A percentile compares a stretch with the other conserved stretches of the same genome.
Conservation (phyloP, 1,140 invertebrate genomes). For the Drosophila obscura region DNA sequence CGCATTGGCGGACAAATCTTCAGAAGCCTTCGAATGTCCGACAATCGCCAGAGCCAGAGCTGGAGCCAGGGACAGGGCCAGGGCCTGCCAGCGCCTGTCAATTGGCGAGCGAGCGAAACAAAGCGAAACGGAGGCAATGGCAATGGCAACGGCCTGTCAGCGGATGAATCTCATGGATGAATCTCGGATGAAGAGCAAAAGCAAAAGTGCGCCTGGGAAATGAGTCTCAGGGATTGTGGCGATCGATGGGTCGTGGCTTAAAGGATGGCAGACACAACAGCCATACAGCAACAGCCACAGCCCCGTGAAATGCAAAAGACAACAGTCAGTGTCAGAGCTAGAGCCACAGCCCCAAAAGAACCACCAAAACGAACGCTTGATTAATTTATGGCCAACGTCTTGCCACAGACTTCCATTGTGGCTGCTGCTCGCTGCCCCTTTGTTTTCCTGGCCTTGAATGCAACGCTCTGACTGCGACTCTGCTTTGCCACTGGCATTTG, state of each 20-base stretch:
- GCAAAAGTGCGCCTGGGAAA: constrained; percentile 54
- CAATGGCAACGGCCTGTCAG: constrained; percentile 32
- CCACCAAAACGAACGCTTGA: constrained; percentile 53
- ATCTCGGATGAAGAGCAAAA: constrained; percentile 33
- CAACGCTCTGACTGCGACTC: constrained; percentile 53
- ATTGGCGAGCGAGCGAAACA: constrained; percentile 41
- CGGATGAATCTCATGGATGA: constrained; percentile 40
- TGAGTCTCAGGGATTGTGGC: constrained; percentile 14
- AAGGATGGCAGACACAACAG: not conserved
- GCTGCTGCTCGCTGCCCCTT: constrained; percentile 30
- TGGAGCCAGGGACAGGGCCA: not conserved
- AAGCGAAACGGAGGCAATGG: constrained; percentile 3
- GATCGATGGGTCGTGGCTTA: too few species aligned
- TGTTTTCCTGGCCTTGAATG: constrained; percentile 70
- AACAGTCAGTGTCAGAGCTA: constrained; percentile 23
- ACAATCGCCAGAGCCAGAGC: constrained; percentile 8
- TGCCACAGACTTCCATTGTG: constrained; percentile 55
- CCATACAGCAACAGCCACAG: not conserved
- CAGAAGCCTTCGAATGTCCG: constrained; percentile 37
- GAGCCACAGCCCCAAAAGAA: constrained; percentile 32
- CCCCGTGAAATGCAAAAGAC: constrained; percentile 55
- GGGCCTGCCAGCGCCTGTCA: constrained; percentile 40
- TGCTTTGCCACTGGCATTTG: constrained; percentile 51
- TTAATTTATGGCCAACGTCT: constrained; percentile 68
- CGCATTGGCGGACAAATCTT: constrained; percentile 68